Base-by-base conservation (phyloP, 2,888 invertebrate species). In the Empis livida region DNA sequence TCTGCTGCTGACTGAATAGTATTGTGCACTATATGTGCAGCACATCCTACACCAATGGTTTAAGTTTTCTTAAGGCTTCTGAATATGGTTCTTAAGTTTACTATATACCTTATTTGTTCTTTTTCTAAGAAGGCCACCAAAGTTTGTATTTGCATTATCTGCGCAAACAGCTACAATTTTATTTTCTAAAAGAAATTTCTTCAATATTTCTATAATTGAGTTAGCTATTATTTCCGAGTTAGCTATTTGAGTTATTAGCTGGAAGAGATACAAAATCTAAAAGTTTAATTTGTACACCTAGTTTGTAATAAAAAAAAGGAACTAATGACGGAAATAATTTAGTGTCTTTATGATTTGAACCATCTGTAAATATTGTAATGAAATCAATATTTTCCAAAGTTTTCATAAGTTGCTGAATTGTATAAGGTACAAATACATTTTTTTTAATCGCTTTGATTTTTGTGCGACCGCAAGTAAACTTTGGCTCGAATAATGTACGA, bases 11-110 rank as follows among this genome's bases (percentile, higher is more conserved):
- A 20, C 31, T 47, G 43, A 13, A 47, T 43, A 11, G 47, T 40
- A n/a, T 43, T 47, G 30, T 43, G 43, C 4, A 43, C 27, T 15
- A 47, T 47, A 39, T 56, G 57, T 31, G 56, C 55, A 52, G 49
- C 53, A 51, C 57, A 56, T 47, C 38, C 38, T 9, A 39, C 16
- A 16, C 38, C 38, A 16, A 39, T 10, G 10, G 16, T 39, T 16
- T n/a, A n/a, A n/a, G n/a, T n/a, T n/a, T n/a, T n/a, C n/a, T n/a
- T n/a, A n/a, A n/a, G 3, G 6, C 9, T 17, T 39, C 6, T 39
- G 6, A 6, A 39, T 10, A 39, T 2, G 10, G 9, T 9, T 10
- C 10, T 15, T 8, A 11, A 43, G 8, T 43, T 17, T 43, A 11
- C 5, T 32, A 27, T 13, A 16, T 10, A 32, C 31, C 13, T 43